phyloP scores from a whole-genome alignment of 2,888 invertebrate species.

The Tinea trinotella region DNA sequence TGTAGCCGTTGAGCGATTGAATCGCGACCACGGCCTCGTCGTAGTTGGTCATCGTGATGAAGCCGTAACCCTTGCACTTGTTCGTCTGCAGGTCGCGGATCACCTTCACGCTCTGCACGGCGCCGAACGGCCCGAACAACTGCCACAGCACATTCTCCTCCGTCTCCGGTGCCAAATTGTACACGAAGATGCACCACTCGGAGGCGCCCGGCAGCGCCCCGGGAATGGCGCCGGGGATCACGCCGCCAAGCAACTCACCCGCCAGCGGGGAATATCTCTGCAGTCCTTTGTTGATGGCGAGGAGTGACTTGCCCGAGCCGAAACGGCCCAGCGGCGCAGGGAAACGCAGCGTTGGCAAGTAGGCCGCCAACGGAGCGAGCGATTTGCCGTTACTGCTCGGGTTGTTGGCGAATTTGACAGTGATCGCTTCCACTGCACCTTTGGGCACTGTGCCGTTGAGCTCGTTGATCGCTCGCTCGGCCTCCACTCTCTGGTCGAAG shows the following conservation, averaged over 20 bases:
- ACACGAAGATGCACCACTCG: constrained; percentile 96
- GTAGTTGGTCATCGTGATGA: constrained; percentile 96
- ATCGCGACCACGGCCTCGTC: constrained; percentile 94
- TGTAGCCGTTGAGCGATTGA: constrained; percentile 92
- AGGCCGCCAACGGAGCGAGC: constrained; percentile 86
- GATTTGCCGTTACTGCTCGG: constrained; percentile 89
- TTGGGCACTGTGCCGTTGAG: constrained; percentile 91
- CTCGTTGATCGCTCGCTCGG: constrained; percentile 94
- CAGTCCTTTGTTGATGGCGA: constrained; percentile 83
- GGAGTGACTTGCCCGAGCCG: constrained; percentile 91
- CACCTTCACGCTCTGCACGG: constrained; percentile 93
- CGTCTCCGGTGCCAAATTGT: constrained; percentile 95
- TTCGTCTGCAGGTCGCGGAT: constrained; percentile 92
- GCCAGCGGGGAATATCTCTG: constrained; percentile 90
- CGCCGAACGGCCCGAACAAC: constrained; percentile 95
- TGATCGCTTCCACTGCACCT: constrained; percentile 90
- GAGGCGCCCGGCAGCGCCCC: constrained; percentile 47
- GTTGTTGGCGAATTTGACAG: constrained; percentile 95
- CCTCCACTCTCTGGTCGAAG: constrained; percentile 93
- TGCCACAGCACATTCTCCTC: constrained; percentile 97
- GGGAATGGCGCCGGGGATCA: constrained; percentile 79
- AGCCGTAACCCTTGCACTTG: constrained; percentile 96
- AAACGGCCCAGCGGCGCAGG: constrained; percentile 80
- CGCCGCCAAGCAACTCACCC: constrained; percentile 83
- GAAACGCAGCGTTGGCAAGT: constrained; percentile 79